Conservation (phyloP, 2,888 invertebrate genomes). For the Hypsopygia costalis region DNA sequence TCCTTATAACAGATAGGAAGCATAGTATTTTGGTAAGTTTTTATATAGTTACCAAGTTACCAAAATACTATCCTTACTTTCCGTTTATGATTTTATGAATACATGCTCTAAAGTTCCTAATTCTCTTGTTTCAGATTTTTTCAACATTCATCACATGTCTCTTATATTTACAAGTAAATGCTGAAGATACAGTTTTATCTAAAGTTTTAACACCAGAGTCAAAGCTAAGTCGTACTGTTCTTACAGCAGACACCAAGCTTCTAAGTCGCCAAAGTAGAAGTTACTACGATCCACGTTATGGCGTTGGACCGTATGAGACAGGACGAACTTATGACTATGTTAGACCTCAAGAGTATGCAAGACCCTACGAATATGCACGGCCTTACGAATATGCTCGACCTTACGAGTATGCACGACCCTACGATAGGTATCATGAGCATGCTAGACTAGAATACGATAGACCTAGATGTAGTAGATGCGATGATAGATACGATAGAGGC, state of each 20-base stretch:
- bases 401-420: too few species aligned
- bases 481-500: constrained; percentile 21
- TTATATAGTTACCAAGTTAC: too few species aligned
- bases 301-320: constrained; percentile 32
- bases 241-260: constrained; percentile 37
- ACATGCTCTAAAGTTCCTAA: too few species aligned
- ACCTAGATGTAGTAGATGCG: constrained; percentile 55
- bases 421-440: constrained; percentile 21
- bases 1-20: too few species aligned
- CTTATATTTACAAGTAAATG: not conserved
- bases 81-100: too few species aligned
- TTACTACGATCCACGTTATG: constrained; percentile 61
- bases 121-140: not conserved
- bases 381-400: constrained; percentile 10
- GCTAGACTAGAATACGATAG: constrained; percentile 39
- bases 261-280: constrained; percentile 56
- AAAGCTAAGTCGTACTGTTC: constrained; percentile 27
- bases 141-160: not conserved
- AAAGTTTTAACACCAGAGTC: constrained; percentile 28
- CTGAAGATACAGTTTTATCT: not conserved
- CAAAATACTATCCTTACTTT: too few species aligned
- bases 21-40: too few species aligned
- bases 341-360: constrained; percentile 21
- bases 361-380: constrained; percentile 13
- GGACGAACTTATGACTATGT: constrained; percentile 13